These are phyloP conservation scores for Sandelia bainsii DNA, from an alignment of 2,797 vertebrate species.

Conservation along the genomic window DNA sequence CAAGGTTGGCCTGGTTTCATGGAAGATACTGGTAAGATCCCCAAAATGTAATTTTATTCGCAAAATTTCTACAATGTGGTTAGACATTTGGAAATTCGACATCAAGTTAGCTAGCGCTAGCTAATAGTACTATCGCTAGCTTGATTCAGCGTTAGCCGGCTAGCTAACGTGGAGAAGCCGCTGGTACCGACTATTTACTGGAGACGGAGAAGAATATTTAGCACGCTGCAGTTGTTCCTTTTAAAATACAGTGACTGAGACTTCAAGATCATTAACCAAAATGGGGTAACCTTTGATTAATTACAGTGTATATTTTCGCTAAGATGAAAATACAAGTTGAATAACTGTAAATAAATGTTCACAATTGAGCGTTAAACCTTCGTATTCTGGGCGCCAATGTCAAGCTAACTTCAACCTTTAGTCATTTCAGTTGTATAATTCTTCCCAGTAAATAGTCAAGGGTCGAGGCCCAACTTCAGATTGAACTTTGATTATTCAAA, in stretches of 20 bases:
- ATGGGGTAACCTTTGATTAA: neutral
- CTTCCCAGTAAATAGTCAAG: conserved; percentile 29
- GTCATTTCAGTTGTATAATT: neutral
- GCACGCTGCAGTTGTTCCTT: conserved; percentile 18
- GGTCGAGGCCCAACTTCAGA: conserved; percentile 55
- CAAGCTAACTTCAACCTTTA: conserved; percentile 4
- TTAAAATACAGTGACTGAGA: neutral
- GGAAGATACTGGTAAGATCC: conserved; percentile 80
- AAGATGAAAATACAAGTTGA: rapidly evolving
- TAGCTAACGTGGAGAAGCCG: conserved; percentile 45
- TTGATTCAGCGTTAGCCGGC: conserved; percentile 35
- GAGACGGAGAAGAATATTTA: conserved; percentile 18
- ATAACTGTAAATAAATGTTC: neutral
- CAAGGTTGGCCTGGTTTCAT: conserved; percentile 55
- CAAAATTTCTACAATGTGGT: rapidly evolving
- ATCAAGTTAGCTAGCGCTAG: conserved; percentile 2
- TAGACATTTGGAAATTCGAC: neutral
- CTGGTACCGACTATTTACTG: conserved; percentile 63
- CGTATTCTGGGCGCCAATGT: neutral
- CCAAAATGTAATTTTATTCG: rapidly evolving
- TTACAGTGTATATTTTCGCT: rapidly evolving
- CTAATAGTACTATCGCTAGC: neutral
- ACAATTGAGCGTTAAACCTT: neutral
- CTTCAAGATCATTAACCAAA: rapidly evolving
- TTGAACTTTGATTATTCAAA: conserved; percentile 65